Percentiles rank a stretch among this genome's conserved stretches.
These are phyloP conservation scores for Cerastis rubricosa DNA, from an alignment of 2,888 invertebrate species.

Conservation along the genomic window DNA sequence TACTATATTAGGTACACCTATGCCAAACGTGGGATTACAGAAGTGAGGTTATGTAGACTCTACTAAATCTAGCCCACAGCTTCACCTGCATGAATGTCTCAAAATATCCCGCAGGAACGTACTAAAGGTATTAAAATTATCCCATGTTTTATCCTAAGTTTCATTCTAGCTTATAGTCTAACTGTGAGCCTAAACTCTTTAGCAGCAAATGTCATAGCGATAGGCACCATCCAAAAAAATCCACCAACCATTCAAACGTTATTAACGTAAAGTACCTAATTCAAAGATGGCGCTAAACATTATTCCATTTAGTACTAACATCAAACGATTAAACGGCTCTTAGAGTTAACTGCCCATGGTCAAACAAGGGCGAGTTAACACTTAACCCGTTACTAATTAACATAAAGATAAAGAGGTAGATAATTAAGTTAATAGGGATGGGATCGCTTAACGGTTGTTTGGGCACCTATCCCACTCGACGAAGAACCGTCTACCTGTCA, in stretches of 20 bases:
- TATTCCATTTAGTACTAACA: slow-evolving; percentile 4
- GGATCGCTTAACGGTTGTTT: slow-evolving; percentile 22
- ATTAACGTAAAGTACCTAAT: background rate
- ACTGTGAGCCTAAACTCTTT: background rate
- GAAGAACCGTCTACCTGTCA: background rate
- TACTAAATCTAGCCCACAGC: too few relatives aligned
- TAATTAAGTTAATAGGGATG: slow-evolving; percentile 41
- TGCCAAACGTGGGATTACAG: too few relatives aligned
- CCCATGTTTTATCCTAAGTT: background rate
- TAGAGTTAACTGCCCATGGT: slow-evolving; percentile 38
- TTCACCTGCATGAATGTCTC: too few relatives aligned
- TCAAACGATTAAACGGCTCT: slow-evolving; percentile 29
- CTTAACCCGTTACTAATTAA: slow-evolving; percentile 52
- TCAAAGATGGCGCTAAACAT: background rate
- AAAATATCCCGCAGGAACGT: background rate
- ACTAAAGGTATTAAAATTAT: background rate
- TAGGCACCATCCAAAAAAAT: background rate
- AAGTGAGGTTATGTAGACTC: too few relatives aligned
- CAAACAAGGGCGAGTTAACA: slow-evolving; percentile 46
- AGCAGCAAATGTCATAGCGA: too few relatives aligned
- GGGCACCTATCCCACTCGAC: background rate
- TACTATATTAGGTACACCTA: too few relatives aligned
- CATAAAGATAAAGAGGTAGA: slow-evolving; percentile 58
- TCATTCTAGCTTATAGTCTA: background rate
- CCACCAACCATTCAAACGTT: background rate